phyloP scores from a whole-genome alignment of 2,888 invertebrate species.

The Himalopsyche tibetana region DNA sequence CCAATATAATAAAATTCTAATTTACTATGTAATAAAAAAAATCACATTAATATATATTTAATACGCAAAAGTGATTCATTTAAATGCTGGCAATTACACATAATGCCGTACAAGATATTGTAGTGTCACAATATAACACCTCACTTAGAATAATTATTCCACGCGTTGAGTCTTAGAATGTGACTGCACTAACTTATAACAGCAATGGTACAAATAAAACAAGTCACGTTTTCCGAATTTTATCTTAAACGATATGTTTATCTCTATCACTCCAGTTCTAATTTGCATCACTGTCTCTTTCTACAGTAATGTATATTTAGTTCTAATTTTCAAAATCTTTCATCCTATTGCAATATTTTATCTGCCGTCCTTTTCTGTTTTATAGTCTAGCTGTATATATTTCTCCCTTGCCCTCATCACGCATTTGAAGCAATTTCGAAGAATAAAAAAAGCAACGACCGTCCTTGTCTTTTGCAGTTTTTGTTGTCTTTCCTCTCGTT shows the following conservation, averaged over 20 bases:
- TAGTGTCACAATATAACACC: conserved; percentile 18
- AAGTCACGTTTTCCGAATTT: conserved; percentile 18
- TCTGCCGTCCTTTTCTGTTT: neutral
- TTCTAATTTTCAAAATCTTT: conserved; percentile 24
- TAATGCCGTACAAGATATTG: neutral
- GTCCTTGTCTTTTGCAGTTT: conserved; percentile 53
- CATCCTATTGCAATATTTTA: conserved; percentile 15
- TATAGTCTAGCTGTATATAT: neutral
- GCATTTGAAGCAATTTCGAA: neutral
- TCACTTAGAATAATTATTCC: neutral
- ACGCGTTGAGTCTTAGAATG: neutral
- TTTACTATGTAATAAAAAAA: neutral
- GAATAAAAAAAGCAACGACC: neutral
- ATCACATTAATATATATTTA: neutral
- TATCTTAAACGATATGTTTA: neutral
- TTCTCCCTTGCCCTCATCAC: neutral
- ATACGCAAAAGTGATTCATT: conserved; percentile 8
- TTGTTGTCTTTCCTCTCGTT: conserved; percentile 48
- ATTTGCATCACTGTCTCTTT: neutral
- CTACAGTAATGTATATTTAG: conserved; percentile 13
- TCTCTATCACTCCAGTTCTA: neutral
- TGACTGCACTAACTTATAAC: neutral
- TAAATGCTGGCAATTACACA: neutral
- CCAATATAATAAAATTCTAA: no score
- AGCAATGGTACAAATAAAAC: neutral